These are phyloP conservation scores for Peromyscus nudipes DNA, from an alignment of 2,797 vertebrate species.

Conservation along the genomic window DNA sequence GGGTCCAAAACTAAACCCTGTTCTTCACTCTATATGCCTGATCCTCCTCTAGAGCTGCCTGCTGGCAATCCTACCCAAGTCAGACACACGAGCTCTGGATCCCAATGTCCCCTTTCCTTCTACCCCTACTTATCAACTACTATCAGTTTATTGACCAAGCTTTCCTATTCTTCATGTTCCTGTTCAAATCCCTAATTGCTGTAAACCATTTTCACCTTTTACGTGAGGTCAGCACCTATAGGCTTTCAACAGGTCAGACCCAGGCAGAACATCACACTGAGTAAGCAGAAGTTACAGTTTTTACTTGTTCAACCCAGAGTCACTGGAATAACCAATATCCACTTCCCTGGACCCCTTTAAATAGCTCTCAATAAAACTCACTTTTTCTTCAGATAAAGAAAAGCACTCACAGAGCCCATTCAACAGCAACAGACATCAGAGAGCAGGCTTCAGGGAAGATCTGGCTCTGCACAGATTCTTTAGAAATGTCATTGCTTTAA, in stretches of 20 bases:
- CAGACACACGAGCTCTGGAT: background rate
- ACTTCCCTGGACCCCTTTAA: constrained; percentile 42
- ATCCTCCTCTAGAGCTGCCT: background rate
- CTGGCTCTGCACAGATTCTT: background rate
- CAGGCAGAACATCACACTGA: background rate
- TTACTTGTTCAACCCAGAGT: constrained; percentile 33
- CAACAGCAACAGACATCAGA: constrained; percentile 30
- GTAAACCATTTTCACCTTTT: background rate
- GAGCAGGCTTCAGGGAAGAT: background rate
- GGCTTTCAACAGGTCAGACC: constrained; percentile 14
- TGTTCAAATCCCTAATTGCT: constrained; percentile 49
- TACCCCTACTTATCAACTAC: background rate
- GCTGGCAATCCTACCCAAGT: background rate
- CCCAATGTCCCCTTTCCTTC: background rate
- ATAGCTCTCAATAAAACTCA: constrained; percentile 60
- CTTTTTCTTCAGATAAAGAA: constrained; percentile 46
- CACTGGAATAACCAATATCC: constrained; percentile 45
- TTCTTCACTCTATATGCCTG: background rate
- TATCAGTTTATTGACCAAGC: constrained; percentile 25
- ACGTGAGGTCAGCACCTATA: background rate
- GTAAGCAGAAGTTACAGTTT: background rate
- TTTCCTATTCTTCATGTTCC: background rate
- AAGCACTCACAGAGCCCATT: background rate
- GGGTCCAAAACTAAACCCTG: constrained; percentile 40
- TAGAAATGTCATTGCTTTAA: constrained; percentile 30